Percentiles rank a stretch among this genome's conserved stretches.
phyloP scores from a whole-genome alignment of 2,888 invertebrate species.

The Tenodera sinensis region DNA sequence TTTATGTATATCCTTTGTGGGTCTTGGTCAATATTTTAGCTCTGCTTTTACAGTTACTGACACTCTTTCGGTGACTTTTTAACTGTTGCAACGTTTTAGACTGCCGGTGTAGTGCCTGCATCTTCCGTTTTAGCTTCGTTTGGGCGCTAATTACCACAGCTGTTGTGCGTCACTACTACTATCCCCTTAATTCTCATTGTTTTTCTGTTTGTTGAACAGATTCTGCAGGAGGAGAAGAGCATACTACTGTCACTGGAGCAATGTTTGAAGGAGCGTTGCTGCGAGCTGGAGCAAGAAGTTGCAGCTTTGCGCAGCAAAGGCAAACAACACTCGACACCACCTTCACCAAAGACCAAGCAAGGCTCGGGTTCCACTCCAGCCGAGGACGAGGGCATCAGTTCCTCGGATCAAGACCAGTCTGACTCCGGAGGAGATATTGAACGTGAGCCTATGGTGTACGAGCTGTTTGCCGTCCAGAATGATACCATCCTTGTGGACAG shows the following conservation, averaged over 20 bases:
- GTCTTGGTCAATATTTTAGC: too few species aligned
- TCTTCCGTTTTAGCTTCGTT: too few species aligned
- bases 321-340: conserved; percentile 48
- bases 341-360: background rate
- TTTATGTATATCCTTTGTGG: too few species aligned
- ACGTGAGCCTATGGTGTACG: conserved; percentile 58
- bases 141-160: too few species aligned
- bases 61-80: too few species aligned
- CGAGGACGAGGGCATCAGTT: conserved; percentile 85
- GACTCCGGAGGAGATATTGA: conserved; percentile 51
- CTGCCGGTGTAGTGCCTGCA: too few species aligned
- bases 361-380: conserved; percentile 50
- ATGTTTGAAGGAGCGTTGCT: conserved; percentile 70
- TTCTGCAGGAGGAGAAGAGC: conserved; percentile 73
- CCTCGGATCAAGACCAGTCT: conserved; percentile 58
- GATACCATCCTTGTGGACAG: conserved; percentile 51
- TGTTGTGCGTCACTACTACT: too few species aligned
- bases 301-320: conserved; percentile 31
- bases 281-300: conserved; percentile 70
- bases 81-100: too few species aligned
- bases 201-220: conserved; percentile 46
- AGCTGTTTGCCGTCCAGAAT: conserved; percentile 57
- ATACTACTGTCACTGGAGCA: conserved; percentile 69
- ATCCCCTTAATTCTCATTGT: background rate
- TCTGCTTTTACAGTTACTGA: too few species aligned